Evolutionary conservation across 2,888 invertebrate species (phyloP).

Genomic region (Rhynchonema sp.): DNA sequence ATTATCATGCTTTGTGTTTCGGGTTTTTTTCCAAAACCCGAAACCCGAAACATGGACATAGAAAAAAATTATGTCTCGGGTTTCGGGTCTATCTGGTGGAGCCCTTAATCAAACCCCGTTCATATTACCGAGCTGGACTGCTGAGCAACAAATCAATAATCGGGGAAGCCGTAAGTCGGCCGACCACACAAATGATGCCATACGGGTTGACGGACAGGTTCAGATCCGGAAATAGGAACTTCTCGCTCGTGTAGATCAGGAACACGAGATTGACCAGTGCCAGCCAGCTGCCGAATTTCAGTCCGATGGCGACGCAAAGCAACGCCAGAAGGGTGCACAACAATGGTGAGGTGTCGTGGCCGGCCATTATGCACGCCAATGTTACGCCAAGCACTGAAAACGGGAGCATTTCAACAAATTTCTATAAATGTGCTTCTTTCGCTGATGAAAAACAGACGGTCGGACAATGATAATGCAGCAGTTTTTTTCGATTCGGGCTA

Average conservation of each 20-base stretch:
- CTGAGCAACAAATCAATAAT: slow-evolving; percentile 24
- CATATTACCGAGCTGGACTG: too few relatives aligned
- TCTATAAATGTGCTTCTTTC: too few relatives aligned
- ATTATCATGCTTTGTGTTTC: too few relatives aligned
- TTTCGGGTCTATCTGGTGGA: too few relatives aligned
- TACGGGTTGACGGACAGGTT: slow-evolving; percentile 19
- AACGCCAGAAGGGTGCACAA: slow-evolving; percentile 20
- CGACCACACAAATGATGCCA: slow-evolving; percentile 23
- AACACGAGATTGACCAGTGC: slow-evolving; percentile 17
- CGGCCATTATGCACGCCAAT: slow-evolving; percentile 21
- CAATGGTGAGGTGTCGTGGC: slow-evolving; percentile 18
- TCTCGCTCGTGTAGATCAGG: slow-evolving; percentile 14
- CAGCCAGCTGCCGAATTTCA: slow-evolving; percentile 26
- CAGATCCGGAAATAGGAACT: slow-evolving; percentile 19
- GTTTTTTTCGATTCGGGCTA: too few relatives aligned
- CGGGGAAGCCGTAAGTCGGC: slow-evolving; percentile 21
- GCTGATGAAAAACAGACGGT: too few relatives aligned
- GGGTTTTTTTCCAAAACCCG: too few relatives aligned
- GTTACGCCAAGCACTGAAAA: slow-evolving; percentile 25
- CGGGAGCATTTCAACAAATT: too few relatives aligned
- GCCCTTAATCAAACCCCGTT: too few relatives aligned
- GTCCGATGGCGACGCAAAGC: slow-evolving; percentile 19
- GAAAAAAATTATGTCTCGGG: too few relatives aligned
- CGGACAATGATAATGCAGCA: too few relatives aligned
- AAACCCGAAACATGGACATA: too few relatives aligned